Evolutionary conservation across 2,888 invertebrate species (phyloP).

Genomic region (Melieria omissa): DNA sequence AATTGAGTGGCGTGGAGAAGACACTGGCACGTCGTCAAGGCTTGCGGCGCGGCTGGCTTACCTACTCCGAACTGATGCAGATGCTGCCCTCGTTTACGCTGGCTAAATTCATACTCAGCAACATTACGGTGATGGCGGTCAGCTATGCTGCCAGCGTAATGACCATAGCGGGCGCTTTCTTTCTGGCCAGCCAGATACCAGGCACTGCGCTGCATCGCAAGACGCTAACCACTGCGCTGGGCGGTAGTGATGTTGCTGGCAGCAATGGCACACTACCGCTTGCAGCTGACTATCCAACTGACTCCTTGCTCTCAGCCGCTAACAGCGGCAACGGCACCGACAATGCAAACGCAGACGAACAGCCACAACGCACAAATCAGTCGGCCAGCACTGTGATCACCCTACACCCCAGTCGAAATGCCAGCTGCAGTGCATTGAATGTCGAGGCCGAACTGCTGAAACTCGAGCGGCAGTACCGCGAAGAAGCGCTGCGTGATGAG

Average conservation of each 20-base stretch:
- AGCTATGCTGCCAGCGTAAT: conserved; percentile 66
- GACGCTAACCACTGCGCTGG: conserved; percentile 17
- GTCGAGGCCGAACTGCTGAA: conserved; percentile 61
- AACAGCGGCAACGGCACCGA: neutral
- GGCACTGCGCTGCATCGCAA: conserved; percentile 65
- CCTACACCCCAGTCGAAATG: conserved; percentile 36
- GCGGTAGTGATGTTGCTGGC: neutral
- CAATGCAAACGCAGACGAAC: conserved; percentile 6
- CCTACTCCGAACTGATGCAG: conserved; percentile 81
- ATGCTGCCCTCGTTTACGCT: conserved; percentile 63
- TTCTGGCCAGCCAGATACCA: conserved; percentile 69
- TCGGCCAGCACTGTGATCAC: conserved; percentile 25
- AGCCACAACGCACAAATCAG: conserved; percentile 11
- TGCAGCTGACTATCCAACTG: conserved; percentile 12
- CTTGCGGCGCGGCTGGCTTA: conserved; percentile 80
- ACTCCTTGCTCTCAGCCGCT: neutral
- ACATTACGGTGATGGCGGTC: conserved; percentile 61
- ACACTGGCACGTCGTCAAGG: conserved; percentile 81
- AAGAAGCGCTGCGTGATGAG: conserved; percentile 54
- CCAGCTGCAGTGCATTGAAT: conserved; percentile 52
- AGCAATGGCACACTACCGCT: conserved; percentile 12
- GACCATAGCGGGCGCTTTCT: conserved; percentile 67
- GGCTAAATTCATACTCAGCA: conserved; percentile 60
- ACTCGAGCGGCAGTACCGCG: conserved; percentile 56
- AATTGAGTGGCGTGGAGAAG: conserved; percentile 76